These are phyloP conservation scores for Alligator sinensis DNA, from an alignment of 2,113 vertebrate genomes.

Conservation along the genomic window DNA sequence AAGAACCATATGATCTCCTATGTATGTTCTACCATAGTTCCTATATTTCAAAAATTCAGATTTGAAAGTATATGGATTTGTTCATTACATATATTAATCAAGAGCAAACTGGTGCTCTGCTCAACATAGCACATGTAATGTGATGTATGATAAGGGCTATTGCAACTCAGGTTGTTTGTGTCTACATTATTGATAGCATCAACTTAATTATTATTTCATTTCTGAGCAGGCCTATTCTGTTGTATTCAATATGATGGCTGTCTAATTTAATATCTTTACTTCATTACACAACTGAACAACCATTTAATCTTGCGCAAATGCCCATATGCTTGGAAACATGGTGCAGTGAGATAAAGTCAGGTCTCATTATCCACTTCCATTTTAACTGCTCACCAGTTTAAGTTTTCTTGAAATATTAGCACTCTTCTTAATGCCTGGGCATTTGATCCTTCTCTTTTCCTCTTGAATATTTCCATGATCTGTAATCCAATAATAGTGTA, in stretches of 20 bases:
- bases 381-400: constrained; percentile 40
- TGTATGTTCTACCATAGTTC: not conserved
- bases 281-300: constrained; percentile 42
- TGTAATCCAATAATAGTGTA: not conserved
- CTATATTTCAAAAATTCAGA: not conserved
- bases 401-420: constrained; percentile 32
- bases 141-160: not conserved
- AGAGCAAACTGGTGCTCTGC: not conserved
- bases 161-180: not conserved
- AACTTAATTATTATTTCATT: not conserved
- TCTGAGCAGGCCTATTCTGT: not conserved
- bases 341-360: not conserved
- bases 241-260: not conserved
- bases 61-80: not conserved
- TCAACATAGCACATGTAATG: not conserved
- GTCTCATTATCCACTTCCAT: constrained; percentile 30
- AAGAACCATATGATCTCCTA: not conserved
- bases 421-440: constrained; percentile 42
- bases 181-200: not conserved
- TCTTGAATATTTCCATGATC: not conserved
- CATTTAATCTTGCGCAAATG: constrained; percentile 58
- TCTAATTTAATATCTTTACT: constrained; percentile 14
- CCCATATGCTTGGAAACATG: constrained; percentile 28
- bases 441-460: not conserved
- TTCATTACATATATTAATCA: not conserved